Conservation (phyloP, 2,888 invertebrate species). For the Lepidocyrtinus sp. region DNA sequence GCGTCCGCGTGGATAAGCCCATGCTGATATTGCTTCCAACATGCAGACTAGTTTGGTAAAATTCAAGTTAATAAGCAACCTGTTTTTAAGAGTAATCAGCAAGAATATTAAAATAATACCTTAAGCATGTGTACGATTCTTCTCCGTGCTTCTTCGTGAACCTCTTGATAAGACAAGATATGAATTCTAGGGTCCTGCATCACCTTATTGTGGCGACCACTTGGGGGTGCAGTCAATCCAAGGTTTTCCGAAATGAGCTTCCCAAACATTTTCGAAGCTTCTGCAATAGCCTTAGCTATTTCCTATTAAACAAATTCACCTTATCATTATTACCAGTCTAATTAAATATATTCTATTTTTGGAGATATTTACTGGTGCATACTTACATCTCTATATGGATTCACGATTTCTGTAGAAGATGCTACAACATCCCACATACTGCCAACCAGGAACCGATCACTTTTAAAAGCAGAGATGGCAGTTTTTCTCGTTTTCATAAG, state of each 20-base stretch:
- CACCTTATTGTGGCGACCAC: slow-evolving; percentile 42
- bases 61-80: too few species aligned
- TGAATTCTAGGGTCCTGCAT: slow-evolving; percentile 53
- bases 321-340: not conserved
- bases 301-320: slow-evolving; percentile 25
- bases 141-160: slow-evolving; percentile 77
- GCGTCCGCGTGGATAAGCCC: slow-evolving; percentile 78
- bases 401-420: slow-evolving; percentile 75
- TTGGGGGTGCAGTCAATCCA: slow-evolving; percentile 19
- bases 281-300: slow-evolving; percentile 44
- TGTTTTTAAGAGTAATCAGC: too few species aligned
- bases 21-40: slow-evolving; percentile 79
- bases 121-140: slow-evolving; percentile 78
- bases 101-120: too few species aligned
- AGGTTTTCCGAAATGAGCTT: slow-evolving; percentile 46
- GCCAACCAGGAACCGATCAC: slow-evolving; percentile 79
- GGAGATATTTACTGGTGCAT: too few species aligned
- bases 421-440: slow-evolving; percentile 78
- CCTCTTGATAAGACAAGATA: slow-evolving; percentile 72
- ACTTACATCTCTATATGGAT: slow-evolving; percentile 75
- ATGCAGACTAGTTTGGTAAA: slow-evolving; percentile 72
- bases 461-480: slow-evolving; percentile 77
- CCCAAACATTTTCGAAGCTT: slow-evolving; percentile 48
- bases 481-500: slow-evolving; percentile 75
- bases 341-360: not conserved